Evolutionary conservation across 2,888 invertebrate genomes (phyloP).

Genomic region (Clitarchus hookeri): DNA sequence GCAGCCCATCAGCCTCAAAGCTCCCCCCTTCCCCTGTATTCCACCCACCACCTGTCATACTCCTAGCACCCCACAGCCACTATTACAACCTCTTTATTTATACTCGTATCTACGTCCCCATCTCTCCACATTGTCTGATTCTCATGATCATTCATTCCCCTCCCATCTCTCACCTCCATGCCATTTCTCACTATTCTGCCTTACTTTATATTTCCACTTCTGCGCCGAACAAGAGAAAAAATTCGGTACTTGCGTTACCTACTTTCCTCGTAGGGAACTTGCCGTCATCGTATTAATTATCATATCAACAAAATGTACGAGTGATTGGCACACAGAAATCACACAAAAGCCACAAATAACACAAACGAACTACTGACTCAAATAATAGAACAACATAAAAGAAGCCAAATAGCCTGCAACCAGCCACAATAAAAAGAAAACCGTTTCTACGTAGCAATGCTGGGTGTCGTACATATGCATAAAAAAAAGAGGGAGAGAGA

Average conservation of each 20-base stretch:
- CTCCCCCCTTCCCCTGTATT: neutral
- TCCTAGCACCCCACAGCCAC: constrained; percentile 1
- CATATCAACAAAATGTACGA: too few relatives aligned
- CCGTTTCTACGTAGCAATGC: too few relatives aligned
- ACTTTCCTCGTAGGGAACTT: neutral
- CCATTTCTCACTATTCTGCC: neutral
- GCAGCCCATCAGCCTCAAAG: neutral
- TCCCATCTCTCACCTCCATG: neutral
- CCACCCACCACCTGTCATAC: neutral
- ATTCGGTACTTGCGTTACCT: neutral
- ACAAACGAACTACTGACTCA: too few relatives aligned
- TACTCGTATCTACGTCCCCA: constrained; percentile 1
- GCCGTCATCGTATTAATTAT: neutral
- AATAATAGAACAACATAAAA: too few relatives aligned
- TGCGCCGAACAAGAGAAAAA: neutral
- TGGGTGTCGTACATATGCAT: too few relatives aligned
- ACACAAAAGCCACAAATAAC: too few relatives aligned
- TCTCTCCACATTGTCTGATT: constrained; percentile 14
- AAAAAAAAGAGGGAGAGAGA: too few relatives aligned
- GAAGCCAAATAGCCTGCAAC: too few relatives aligned
- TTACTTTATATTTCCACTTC: neutral
- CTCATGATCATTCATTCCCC: constrained; percentile 14
- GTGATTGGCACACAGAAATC: too few relatives aligned
- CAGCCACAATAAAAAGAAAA: too few relatives aligned
- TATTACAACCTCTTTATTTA: constrained; percentile 14